phyloP scores from a whole-genome alignment of 2,797 vertebrate species.

The Sebastes oblongus region DNA sequence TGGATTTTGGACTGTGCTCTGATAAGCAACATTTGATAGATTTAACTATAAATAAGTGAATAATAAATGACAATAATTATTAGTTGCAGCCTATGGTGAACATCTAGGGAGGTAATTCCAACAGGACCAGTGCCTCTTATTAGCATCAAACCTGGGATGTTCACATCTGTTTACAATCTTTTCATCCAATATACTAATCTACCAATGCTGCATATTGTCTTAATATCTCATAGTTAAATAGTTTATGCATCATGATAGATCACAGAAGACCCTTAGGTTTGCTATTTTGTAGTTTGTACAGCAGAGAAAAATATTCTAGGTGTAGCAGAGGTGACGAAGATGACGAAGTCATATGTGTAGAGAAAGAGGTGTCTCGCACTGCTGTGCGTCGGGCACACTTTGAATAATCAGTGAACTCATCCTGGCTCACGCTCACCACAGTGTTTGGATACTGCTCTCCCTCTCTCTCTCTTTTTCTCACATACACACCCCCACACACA shows the following conservation, averaged over 20 bases:
- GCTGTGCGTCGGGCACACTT: neutral
- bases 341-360: neutral
- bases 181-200: neutral
- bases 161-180: neutral
- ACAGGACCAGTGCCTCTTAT: neutral
- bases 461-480: neutral
- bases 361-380: neutral
- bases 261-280: neutral
- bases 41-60: neutral
- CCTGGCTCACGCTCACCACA: conserved; percentile 8
- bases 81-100: neutral
- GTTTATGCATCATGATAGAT: neutral
- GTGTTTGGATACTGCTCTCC: conserved; percentile 12
- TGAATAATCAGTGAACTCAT: conserved; percentile 41
- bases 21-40: neutral
- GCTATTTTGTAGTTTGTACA: neutral
- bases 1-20: neutral
- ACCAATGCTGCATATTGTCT: neutral
- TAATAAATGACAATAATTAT: neutral
- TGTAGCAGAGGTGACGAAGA: neutral
- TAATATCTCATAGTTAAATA: neutral
- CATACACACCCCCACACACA: conserved; percentile 12
- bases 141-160: neutral
- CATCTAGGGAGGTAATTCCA: neutral
- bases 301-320: neutral